Evolutionary conservation across 2,888 invertebrate genomes (phyloP).

Genomic region (Rotaria sp.): DNA sequence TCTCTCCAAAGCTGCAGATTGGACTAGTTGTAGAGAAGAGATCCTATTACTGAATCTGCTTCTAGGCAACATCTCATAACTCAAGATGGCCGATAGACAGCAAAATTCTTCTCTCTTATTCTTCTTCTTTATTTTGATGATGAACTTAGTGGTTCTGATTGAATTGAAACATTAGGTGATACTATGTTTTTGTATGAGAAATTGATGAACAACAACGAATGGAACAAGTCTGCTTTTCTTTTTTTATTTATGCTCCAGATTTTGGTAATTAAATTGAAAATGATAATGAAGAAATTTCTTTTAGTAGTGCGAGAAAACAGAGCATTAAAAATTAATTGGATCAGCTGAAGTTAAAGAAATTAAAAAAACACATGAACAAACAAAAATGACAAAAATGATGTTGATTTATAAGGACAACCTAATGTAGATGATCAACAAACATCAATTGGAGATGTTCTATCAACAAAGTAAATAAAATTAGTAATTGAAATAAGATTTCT

Average conservation of each 20-base stretch:
- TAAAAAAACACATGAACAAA: not conserved
- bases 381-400: not conserved
- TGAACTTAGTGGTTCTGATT: no score
- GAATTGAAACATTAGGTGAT: not conserved
- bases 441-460: not conserved
- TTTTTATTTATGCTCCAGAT: not conserved
- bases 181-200: not conserved
- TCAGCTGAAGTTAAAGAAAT: not conserved
- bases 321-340: not conserved
- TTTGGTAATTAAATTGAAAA: not conserved
- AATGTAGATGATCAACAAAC: not conserved
- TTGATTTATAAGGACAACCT: not conserved
- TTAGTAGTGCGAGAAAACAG: constrained; percentile 11
- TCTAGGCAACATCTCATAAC: no score
- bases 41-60: no score
- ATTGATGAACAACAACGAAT: not conserved
- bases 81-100: no score
- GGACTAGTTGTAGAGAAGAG: no score
- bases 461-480: not conserved
- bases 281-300: not conserved
- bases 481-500: not conserved
- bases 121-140: no score
- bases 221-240: not conserved
- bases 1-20: no score
- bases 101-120: no score